Base-by-base conservation (phyloP, 2,888 invertebrate genomes). In the Tubulanus polymorphus region DNA sequence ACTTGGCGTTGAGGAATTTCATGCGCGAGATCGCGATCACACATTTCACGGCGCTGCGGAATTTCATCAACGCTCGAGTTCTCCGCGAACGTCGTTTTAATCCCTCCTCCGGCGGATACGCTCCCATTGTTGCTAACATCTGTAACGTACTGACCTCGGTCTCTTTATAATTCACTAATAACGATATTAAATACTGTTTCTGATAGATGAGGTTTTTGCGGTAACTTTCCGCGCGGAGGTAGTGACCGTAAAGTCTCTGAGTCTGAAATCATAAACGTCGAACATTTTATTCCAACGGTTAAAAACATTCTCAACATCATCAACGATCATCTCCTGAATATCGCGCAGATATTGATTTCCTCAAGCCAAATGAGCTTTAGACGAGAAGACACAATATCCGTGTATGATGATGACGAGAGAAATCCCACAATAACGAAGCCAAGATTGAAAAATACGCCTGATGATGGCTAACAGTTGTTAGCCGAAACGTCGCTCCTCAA, bases 131-230 rank as follows among this genome's bases (percentile, higher is more conserved):
- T 56, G 75, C 81, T 64, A 69, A 79, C 74, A 73, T 62, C 12
- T 75, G 74, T 20, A 83, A 61, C 0, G 83, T 85, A 66, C 75
- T 83, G 63, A 69, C 80, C 61, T 78, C 76, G 18, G 70, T 69
- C 54, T 78, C 80, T 73, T 85, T 85, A 82, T 79, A 87, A 46
- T 82, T 84, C 60, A 73, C 80, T 46, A 90, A 73, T 56, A 89
- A 84, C 18, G 88, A 83, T 61, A 90, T 83, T 53, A 95, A 80
- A 78, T 93, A 94, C 23, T 88, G 85, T 80, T 95, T 95, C 81
- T 95, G 95, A 84, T 89, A 93, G 51, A 89, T 85, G 53, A 95
- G 81, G 15, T 93, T 90, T 76, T 92, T 93, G 56, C 90, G 85
- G 68, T 88, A 89, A 72, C 92, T 91, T 74, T 93, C 90, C 3